phyloP scores from a whole-genome alignment of 2,113 vertebrate genomes.

The Spizaetus ornatus region DNA sequence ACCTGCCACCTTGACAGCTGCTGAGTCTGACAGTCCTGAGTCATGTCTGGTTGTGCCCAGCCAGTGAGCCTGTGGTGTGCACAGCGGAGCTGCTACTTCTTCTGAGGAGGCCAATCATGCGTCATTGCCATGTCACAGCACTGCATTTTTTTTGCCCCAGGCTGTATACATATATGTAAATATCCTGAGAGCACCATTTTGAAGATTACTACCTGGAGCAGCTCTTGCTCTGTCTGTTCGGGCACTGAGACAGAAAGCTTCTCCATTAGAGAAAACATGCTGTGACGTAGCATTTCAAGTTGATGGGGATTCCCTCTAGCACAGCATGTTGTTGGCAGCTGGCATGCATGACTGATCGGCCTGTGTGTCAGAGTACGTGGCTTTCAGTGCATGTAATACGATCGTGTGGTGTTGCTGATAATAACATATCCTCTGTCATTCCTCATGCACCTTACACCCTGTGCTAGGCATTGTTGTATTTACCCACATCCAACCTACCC shows the following conservation, averaged over 20 bases:
- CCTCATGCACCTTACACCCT: neutral
- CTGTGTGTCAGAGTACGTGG: neutral
- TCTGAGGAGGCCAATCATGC: neutral
- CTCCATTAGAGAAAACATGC: neutral
- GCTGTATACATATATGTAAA: neutral
- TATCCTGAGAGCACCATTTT: neutral
- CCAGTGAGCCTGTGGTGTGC: neutral
- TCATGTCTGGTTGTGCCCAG: neutral
- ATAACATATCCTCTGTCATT: fast-evolving
- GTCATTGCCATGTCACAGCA: neutral
- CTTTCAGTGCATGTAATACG: fast-evolving
- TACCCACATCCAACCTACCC: neutral
- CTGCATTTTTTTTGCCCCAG: neutral
- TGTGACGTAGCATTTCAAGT: neutral
- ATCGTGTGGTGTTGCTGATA: neutral
- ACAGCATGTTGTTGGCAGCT: neutral
- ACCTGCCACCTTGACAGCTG: neutral
- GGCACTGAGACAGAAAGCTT: neutral
- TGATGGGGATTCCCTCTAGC: neutral
- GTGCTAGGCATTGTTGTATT: neutral
- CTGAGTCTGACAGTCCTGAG: neutral
- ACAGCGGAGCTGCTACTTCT: neutral
- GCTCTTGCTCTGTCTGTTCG: neutral
- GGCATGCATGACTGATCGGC: fast-evolving
- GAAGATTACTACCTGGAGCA: neutral